These are phyloP conservation scores for Lycophotia porphyrea DNA, from an alignment of 2,888 invertebrate species.

Conservation along the genomic window DNA sequence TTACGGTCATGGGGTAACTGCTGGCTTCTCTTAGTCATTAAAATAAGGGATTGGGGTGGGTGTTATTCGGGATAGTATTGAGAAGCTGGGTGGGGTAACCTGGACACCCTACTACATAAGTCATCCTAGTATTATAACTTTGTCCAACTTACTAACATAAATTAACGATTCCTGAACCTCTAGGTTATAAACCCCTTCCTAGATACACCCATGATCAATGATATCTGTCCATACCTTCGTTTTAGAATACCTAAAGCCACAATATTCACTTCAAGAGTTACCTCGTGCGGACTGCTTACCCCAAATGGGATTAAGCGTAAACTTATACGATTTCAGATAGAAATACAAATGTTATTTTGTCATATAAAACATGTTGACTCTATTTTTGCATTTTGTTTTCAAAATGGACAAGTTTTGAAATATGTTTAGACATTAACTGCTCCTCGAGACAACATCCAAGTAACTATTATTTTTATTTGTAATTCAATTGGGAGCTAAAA, in stretches of 20 bases:
- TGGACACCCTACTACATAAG: constrained; percentile 22
- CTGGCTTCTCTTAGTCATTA: constrained; percentile 49
- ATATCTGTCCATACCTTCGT: constrained; percentile 31
- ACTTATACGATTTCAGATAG: constrained; percentile 35
- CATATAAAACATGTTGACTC: constrained; percentile 25
- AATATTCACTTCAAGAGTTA: constrained; percentile 13
- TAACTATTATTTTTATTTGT: not conserved
- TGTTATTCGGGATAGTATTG: constrained; percentile 22
- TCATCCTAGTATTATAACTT: constrained; percentile 38
- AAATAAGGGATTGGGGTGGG: constrained; percentile 28
- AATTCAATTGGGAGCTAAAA: constrained; percentile 27
- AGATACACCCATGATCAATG: constrained; percentile 40
- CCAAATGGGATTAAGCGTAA: constrained; percentile 8
- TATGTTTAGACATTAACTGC: not conserved
- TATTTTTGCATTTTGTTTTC: constrained; percentile 35
- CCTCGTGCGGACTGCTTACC: constrained; percentile 13
- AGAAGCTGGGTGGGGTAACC: constrained; percentile 23
- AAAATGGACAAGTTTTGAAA: constrained; percentile 19
- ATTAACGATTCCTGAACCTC: constrained; percentile 6
- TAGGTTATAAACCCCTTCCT: constrained; percentile 2
- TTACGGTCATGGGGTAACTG: constrained; percentile 49
- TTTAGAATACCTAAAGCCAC: constrained; percentile 31
- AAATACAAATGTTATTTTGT: constrained; percentile 44
- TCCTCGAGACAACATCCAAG: constrained; percentile 15
- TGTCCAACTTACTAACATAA: constrained; percentile 37